Conservation (phyloP, 2,113 vertebrate genomes). For the Geothlypis trichas region DNA sequence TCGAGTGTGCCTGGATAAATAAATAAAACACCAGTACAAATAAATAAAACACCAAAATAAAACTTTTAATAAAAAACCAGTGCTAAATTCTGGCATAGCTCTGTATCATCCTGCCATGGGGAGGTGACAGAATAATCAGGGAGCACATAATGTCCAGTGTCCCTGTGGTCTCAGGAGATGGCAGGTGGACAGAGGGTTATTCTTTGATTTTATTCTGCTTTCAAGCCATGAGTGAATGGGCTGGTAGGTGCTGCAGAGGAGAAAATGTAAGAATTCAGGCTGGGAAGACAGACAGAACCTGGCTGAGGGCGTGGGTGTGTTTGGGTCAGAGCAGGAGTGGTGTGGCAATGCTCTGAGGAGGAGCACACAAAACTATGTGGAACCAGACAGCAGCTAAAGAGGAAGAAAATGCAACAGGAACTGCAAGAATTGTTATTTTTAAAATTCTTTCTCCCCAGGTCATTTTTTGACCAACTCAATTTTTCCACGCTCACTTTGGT, state of each 20-base stretch:
- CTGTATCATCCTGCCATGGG: neutral
- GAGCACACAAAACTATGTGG: neutral
- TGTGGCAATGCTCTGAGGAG: neutral
- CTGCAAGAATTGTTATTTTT: neutral
- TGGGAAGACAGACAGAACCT: neutral
- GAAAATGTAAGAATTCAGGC: neutral
- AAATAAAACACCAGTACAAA: too few relatives aligned
- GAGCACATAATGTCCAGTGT: neutral
- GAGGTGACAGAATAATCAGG: neutral
- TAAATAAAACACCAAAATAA: too few relatives aligned
- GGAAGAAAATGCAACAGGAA: neutral
- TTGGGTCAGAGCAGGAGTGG: neutral
- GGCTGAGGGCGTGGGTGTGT: neutral
- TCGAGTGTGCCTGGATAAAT: fast-evolving
- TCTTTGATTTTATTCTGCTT: neutral
- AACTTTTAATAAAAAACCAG: neutral
- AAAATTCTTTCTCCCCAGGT: neutral
- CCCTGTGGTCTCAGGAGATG: neutral
- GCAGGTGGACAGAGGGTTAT: neutral
- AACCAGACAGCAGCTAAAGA: neutral
- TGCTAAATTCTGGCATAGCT: neutral
- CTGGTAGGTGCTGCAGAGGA: neutral
- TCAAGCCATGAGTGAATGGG: neutral
- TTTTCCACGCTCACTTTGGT: neutral
- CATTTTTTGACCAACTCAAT: neutral